These are phyloP conservation scores for Orchesellides sinensis DNA, from an alignment of 2,888 invertebrate genomes.

Conservation along the genomic window DNA sequence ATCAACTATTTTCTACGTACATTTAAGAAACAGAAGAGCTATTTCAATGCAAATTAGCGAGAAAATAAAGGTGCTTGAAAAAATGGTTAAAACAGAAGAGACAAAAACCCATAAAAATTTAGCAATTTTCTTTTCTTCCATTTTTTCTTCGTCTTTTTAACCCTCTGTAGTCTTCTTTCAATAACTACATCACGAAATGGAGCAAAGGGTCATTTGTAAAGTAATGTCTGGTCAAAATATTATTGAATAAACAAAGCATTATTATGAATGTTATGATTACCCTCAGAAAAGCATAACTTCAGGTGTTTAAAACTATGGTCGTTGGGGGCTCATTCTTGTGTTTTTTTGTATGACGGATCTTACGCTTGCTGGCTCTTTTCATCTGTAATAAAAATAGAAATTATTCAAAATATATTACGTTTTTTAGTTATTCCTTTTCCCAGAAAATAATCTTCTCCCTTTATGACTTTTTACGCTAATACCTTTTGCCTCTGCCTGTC, in stretches of 20 bases:
- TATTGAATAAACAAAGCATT: constrained; percentile 2
- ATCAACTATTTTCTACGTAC: too few species aligned
- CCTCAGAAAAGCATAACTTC: too few species aligned
- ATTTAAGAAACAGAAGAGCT: constrained; percentile 6
- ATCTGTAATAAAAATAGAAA: background rate
- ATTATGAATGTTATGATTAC: too few species aligned
- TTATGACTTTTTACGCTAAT: constrained; percentile 2
- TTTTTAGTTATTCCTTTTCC: constrained; percentile 8
- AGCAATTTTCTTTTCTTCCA: constrained; percentile 28
- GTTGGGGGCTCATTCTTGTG: too few species aligned
- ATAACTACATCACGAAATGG: constrained; percentile 45
- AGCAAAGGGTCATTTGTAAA: constrained; percentile 33
- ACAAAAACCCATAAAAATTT: constrained; percentile 32
- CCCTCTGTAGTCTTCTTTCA: constrained; percentile 6
- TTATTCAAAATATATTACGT: constrained; percentile 13
- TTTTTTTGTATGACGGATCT: too few species aligned
- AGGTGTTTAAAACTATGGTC: too few species aligned
- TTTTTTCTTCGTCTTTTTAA: constrained; percentile 3
- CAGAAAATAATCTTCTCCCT: constrained; percentile 12
- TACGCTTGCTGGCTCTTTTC: background rate
- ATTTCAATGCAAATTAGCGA: constrained; percentile 54
- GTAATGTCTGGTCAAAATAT: constrained; percentile 18
- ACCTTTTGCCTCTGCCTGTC: background rate
- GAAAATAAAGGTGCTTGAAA: constrained; percentile 20
- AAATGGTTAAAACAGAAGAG: constrained; percentile 15